These are phyloP conservation scores for Paralvinella palmiformis DNA, from an alignment of 1,140 invertebrate genomes.

Conservation along the genomic window DNA sequence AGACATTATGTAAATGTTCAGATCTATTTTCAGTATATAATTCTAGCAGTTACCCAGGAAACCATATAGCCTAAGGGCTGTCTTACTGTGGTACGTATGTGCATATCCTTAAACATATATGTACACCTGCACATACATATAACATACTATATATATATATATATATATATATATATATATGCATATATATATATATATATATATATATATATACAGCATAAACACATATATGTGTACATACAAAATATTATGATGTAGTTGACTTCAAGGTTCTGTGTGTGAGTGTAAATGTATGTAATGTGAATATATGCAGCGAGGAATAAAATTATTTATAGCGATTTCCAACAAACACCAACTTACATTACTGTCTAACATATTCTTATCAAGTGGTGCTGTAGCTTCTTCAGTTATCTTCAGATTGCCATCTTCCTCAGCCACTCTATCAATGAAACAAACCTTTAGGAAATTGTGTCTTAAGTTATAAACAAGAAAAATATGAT, in stretches of 20 bases:
- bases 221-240: not conserved
- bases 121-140: too few species aligned
- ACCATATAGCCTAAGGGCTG: too few species aligned
- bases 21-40: too few species aligned
- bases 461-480: not conserved
- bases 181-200: not conserved
- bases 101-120: too few species aligned
- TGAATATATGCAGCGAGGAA: too few species aligned
- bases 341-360: conserved; percentile 46
- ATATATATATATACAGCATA: not conserved
- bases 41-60: too few species aligned
- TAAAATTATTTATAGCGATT: too few species aligned
- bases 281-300: not conserved
- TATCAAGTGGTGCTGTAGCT: conserved; percentile 73
- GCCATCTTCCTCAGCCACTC: conserved; percentile 68
- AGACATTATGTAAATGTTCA: too few species aligned
- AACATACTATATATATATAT: too few species aligned
- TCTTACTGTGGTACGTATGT: too few species aligned
- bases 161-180: too few species aligned
- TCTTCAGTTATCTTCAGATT: conserved; percentile 81
- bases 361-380: conserved; percentile 71
- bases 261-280: not conserved
- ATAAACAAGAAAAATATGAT: not conserved
- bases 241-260: not conserved
- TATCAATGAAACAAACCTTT: conserved; percentile 19